Base-by-base conservation (phyloP, 2,113 vertebrate genomes). In the Numida meleagris region DNA sequence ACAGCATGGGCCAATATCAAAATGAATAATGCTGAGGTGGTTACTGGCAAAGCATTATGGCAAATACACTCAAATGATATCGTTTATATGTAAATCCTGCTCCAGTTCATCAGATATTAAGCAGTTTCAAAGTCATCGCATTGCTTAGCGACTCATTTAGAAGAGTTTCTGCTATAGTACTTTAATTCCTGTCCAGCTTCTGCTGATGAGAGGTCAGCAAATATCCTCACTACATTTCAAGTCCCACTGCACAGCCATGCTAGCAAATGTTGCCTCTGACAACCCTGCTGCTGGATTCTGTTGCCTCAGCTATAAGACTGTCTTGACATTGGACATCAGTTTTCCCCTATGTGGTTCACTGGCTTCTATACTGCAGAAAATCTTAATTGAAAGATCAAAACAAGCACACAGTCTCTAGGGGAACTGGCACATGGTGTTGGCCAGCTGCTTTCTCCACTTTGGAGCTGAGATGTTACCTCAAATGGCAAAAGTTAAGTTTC, bases 61-160 rank as follows among this genome's bases (percentile, higher is more conserved):
- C 86, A 68, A 91, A 81, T 79, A 81, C 73, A 81, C 79, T 95
- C 82, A 40, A 83, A 74, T 88, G 94, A 74, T 63, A 88, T 73
- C 63, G 29, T 97, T 97, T 97, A 84, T 96, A 96, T 96, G 96
- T 95, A 98, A 97, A 97, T 97, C 88, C 90, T 90, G 65, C 70
- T 94, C 89, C 88, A 59, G 58, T 94, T 96, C 94, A 96, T 94
- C 18, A 84, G 80, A 86, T 86, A 36, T 65, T 85, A 83, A 63
- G 75, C 40, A 59, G 10, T 96, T 97, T 96, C 82, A 42, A 84
- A 94, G 68, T 73, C 85, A 78, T 57, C 78, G 53, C 61, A 77
- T 55, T 82, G 80, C 62, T 82, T 96, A 93, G 70, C 58, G 88
- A 61, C 45, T 62, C 75, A 62, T 61, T 96, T 58, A 9, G 53